Conservation (phyloP, 2,888 invertebrate genomes). For the Palloptera scutellata region DNA sequence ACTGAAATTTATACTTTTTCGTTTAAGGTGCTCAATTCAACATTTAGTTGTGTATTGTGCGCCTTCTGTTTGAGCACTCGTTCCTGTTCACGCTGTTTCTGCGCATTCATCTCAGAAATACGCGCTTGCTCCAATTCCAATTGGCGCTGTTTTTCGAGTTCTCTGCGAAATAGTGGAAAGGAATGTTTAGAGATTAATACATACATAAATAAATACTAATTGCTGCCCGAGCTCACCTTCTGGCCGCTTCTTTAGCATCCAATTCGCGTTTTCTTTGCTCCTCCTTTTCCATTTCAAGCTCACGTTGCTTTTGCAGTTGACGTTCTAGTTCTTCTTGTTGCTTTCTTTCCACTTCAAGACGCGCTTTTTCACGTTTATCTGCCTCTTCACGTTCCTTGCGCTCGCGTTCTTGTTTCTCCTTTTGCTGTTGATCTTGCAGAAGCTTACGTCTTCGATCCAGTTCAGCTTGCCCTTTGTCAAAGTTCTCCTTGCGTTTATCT, state of each 20-base stretch:
- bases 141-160: constrained; percentile 94
- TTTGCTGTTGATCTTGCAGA: constrained; percentile 87
- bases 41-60: constrained; percentile 82
- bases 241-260: constrained; percentile 81
- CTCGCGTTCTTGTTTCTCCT: constrained; percentile 92
- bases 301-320: constrained; percentile 80
- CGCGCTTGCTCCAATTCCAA: constrained; percentile 95
- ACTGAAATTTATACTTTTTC: constrained; percentile 54
- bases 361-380: constrained; percentile 83
- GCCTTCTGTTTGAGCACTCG: constrained; percentile 86
- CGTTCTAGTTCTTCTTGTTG: constrained; percentile 88
- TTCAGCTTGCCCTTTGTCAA: constrained; percentile 97
- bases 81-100: constrained; percentile 86
- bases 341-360: constrained; percentile 76
- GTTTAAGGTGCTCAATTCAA: constrained; percentile 74
- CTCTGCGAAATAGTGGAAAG: constrained; percentile 66
- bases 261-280: constrained; percentile 81
- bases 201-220: neutral
- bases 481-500: constrained; percentile 96
- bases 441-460: constrained; percentile 88
- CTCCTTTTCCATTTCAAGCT: constrained; percentile 77
- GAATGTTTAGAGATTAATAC: neutral
- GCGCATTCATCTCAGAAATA: constrained; percentile 84
- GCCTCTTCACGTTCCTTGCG: constrained; percentile 91
- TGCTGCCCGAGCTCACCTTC: constrained; percentile 64